Evolutionary conservation across 2,888 invertebrate genomes (phyloP), one percentile per base, ranked within the genome.

Genomic region (Thyatira batis): DNA sequence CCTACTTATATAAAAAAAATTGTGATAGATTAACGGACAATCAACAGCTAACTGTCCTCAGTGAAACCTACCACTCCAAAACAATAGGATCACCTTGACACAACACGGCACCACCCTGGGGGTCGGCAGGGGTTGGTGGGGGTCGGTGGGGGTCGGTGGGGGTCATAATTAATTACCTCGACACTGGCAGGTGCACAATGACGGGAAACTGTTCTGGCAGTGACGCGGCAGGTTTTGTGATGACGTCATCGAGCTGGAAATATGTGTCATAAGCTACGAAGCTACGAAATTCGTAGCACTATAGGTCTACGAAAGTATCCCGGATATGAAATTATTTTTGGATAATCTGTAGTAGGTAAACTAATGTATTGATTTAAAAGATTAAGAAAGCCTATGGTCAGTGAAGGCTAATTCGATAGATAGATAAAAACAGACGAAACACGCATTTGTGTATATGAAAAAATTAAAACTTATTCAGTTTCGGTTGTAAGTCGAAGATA

Each of bases 141-240:
- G 60, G 39, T 39, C 17, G 6, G 45, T 45, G 50, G 59, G 55
- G 64, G 67, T 11, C 13, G 66, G 71, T 39, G 39, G 67, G 60
- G 70, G 72, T 61, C 58, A 80, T 90, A 89, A 90, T 90, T 90
- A 89, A 90, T 89, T 83, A 89, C 80, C 69, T 71, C 71, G 58
- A 73, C 80, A 80, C 79, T 90, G 90, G 89, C 90, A 91, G 90
- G 89, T 91, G 89, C 85, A 87, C 89, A 88, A 89, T 89, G 89
- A 86, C 79, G 76, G 73, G 73, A 69, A 76, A 72, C 73, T 75
- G 74, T 60, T 67, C 73, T 76, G 82, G 55, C 63, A 67, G 75
- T 89, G 89, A 89, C 86, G 81, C 66, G 60, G 85, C 84, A 67
- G 68, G 70, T 83, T 86, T 85, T 85, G 39, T 39, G 39, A 39